Conservation (phyloP, 2,113 vertebrate species). For the Scophthalmus maximus region DNA sequence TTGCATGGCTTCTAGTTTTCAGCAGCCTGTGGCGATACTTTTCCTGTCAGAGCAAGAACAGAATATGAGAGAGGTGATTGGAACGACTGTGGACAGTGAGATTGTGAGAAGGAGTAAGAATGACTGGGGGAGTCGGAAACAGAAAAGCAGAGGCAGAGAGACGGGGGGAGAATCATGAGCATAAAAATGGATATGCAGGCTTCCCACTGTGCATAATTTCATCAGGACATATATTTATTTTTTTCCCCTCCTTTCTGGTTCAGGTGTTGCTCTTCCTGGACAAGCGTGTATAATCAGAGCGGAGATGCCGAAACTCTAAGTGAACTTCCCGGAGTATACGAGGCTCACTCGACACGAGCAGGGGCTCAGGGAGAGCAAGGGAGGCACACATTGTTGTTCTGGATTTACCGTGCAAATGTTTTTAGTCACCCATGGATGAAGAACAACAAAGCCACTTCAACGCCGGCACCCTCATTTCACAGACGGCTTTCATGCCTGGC, state of each 20-base stretch:
- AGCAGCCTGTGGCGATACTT: slow-evolving; percentile 18
- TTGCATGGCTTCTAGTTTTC: not conserved
- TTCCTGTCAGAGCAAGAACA: slow-evolving; percentile 31
- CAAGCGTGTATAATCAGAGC: slow-evolving; percentile 54
- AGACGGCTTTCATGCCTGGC: slow-evolving; percentile 42
- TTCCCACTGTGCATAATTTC: slow-evolving; percentile 36
- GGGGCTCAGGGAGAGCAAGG: slow-evolving; percentile 49
- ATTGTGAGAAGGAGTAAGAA: slow-evolving; percentile 41
- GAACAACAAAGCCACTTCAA: slow-evolving; percentile 62
- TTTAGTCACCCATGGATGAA: slow-evolving; percentile 65
- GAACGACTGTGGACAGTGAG: slow-evolving; percentile 16
- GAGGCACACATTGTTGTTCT: slow-evolving; percentile 61
- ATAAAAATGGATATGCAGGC: slow-evolving; percentile 7
- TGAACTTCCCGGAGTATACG: slow-evolving; percentile 70
- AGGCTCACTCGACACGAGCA: slow-evolving; percentile 37
- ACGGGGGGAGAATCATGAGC: slow-evolving; percentile 16
- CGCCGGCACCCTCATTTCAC: slow-evolving; percentile 41
- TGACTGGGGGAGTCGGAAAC: slow-evolving; percentile 15
- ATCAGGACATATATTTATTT: not conserved
- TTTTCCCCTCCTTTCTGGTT: not conserved
- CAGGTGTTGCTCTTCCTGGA: slow-evolving; percentile 43
- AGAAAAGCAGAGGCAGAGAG: slow-evolving; percentile 23
- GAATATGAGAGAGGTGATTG: slow-evolving; percentile 49
- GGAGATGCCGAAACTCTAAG: slow-evolving; percentile 62
- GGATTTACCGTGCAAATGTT: slow-evolving; percentile 63